Conservation (phyloP, 2,888 invertebrate genomes). For the Agrochola lota region DNA sequence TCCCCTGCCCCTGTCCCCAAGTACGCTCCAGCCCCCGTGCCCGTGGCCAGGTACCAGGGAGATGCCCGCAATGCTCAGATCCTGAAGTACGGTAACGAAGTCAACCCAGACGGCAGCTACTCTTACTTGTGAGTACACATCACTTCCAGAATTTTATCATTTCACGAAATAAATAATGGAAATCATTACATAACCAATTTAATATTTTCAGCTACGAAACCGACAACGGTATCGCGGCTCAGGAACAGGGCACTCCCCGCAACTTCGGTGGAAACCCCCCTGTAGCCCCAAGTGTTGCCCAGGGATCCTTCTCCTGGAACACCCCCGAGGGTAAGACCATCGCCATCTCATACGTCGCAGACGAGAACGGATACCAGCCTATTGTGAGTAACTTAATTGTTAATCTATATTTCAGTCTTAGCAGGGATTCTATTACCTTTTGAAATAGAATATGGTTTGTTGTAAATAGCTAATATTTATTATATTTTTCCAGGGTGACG, state of each 20-base stretch:
- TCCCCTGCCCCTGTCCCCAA: slow-evolving; percentile 21
- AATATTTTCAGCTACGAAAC: slow-evolving; percentile 89
- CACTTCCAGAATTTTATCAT: neutral
- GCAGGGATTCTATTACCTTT: neutral
- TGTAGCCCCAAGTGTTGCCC: slow-evolving; percentile 80
- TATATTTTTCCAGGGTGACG: slow-evolving; percentile 76
- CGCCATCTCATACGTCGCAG: slow-evolving; percentile 91
- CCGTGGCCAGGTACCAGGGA: slow-evolving; percentile 51
- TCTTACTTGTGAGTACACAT: slow-evolving; percentile 86
- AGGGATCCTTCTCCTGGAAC: slow-evolving; percentile 89
- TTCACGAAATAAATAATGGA: too few species aligned
- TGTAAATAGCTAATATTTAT: slow-evolving; percentile 9
- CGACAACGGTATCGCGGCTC: slow-evolving; percentile 91
- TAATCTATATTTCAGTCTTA: neutral
- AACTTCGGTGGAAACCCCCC: slow-evolving; percentile 85
- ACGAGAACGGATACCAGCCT: slow-evolving; percentile 93
- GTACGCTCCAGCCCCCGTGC: slow-evolving; percentile 27
- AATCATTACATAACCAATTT: neutral
- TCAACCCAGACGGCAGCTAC: slow-evolving; percentile 89
- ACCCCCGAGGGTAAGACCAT: slow-evolving; percentile 91
- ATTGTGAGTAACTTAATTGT: slow-evolving; percentile 77
- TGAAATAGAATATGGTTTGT: neutral
- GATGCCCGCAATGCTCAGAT: slow-evolving; percentile 76
- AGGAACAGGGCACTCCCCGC: slow-evolving; percentile 89
- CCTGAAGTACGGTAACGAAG: slow-evolving; percentile 83